Evolutionary conservation across 2,113 vertebrate species (phyloP).

Genomic region (Steatornis caripensis): DNA sequence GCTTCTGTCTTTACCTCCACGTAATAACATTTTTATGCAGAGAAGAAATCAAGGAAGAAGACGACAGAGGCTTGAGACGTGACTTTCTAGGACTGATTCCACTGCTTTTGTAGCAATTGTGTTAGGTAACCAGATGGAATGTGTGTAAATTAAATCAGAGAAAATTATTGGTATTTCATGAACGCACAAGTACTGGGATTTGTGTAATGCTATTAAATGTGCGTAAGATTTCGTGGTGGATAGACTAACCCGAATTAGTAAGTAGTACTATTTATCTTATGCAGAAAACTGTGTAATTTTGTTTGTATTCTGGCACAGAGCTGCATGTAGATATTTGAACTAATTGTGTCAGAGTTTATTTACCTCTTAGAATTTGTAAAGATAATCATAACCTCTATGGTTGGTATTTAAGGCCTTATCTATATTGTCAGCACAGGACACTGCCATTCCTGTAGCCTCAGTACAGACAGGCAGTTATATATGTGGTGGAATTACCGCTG

Average conservation of each 20-base stretch:
- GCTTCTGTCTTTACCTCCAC: neutral
- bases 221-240: neutral
- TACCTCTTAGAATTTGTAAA: neutral
- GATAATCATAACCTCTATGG: neutral
- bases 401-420: neutral
- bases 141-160: neutral
- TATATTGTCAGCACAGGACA: neutral
- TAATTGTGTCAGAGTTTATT: neutral
- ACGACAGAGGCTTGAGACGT: neutral
- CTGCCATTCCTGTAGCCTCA: neutral
- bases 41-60: neutral
- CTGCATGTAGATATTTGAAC: neutral
- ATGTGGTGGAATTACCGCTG: neutral
- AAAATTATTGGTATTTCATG: neutral
- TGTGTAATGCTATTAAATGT: neutral
- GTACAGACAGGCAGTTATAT: neutral
- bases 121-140: neutral
- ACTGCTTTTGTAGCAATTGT: neutral
- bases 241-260: neutral
- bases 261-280: neutral
- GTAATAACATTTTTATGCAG: neutral
- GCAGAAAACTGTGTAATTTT: neutral
- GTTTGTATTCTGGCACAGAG: neutral
- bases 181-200: neutral
- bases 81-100: neutral